Percentiles rank a stretch among this genome's conserved stretches.
Conservation (phyloP, 2,888 invertebrate species). For the Myopa tessellatipennis region DNA sequence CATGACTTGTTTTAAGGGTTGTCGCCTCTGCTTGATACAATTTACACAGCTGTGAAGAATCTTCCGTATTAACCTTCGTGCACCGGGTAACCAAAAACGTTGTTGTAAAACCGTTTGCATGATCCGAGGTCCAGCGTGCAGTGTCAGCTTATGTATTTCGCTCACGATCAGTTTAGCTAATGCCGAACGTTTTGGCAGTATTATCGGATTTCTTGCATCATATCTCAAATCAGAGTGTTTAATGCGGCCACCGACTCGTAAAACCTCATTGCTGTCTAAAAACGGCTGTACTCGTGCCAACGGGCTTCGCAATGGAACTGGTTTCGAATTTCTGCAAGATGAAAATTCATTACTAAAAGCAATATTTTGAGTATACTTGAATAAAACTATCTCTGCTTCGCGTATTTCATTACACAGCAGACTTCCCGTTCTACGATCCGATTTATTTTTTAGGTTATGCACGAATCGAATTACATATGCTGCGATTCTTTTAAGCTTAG, state of each 20-base stretch:
- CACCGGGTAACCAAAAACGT: not conserved
- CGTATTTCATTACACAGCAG: conserved; percentile 25
- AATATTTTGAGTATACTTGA: conserved; percentile 8
- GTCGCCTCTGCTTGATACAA: too few relatives aligned
- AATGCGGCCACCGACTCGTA: conserved; percentile 27
- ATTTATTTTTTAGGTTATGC: not conserved
- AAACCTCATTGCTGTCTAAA: conserved; percentile 20
- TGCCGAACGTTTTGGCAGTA: conserved; percentile 27
- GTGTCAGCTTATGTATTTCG: not conserved
- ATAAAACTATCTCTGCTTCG: conserved; percentile 20
- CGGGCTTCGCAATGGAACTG: conserved; percentile 18
- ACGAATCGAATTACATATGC: conserved; percentile 35
- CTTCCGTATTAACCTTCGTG: not conserved
- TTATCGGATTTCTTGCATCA: conserved; percentile 29
- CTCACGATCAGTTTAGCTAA: conserved; percentile 22
- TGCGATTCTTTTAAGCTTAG: conserved; percentile 18
- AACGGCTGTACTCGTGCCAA: conserved; percentile 22
- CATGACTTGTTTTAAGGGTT: not conserved
- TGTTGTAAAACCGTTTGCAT: conserved; percentile 3
- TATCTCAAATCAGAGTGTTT: not conserved
- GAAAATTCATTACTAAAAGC: conserved; percentile 34
- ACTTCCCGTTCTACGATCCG: not conserved
- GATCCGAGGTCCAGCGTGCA: conserved; percentile 22
- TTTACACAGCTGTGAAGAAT: conserved; percentile 16
- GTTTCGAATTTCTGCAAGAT: conserved; percentile 26